A percentile compares a stretch with the other conserved stretches of the same genome.
Conservation (phyloP, 2,888 invertebrate genomes). For the Agrotis segetum region DNA sequence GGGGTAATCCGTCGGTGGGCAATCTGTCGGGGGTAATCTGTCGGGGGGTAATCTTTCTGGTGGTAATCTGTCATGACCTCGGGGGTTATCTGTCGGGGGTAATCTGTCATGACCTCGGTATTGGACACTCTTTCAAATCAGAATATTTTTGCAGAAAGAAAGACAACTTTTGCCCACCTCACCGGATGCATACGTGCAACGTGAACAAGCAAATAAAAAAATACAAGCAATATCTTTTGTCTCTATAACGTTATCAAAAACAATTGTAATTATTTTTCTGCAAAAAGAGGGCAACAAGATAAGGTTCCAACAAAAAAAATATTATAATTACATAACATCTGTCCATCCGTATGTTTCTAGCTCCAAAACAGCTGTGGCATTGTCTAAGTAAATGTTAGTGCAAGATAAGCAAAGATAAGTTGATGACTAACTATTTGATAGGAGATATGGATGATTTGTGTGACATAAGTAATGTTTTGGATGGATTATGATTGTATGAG, state of each 20-base stretch:
- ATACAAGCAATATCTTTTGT: background rate
- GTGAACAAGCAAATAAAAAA: too few relatives aligned
- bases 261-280: slow-evolving; percentile 40
- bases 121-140: too few relatives aligned
- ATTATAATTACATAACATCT: slow-evolving; percentile 24
- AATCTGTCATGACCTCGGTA: too few relatives aligned
- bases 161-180: too few relatives aligned
- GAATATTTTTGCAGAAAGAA: too few relatives aligned
- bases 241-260: slow-evolving; percentile 43
- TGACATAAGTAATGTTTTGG: slow-evolving; percentile 48
- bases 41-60: too few relatives aligned
- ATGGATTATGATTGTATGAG: slow-evolving; percentile 29
- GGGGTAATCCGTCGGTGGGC: too few relatives aligned
- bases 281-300: slow-evolving; percentile 49
- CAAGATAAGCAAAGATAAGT: slow-evolving; percentile 22
- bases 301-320: slow-evolving; percentile 20
- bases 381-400: slow-evolving; percentile 23
- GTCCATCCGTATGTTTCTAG: slow-evolving; percentile 15
- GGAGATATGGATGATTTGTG: slow-evolving; percentile 3
- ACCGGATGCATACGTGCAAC: too few relatives aligned
- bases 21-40: too few relatives aligned
- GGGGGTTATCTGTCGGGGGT: too few relatives aligned
- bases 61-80: too few relatives aligned
- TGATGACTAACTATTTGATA: slow-evolving; percentile 38
- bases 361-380: slow-evolving; percentile 33